Conservation (phyloP, 1,140 invertebrate species). For the Riptortus pedestris region DNA sequence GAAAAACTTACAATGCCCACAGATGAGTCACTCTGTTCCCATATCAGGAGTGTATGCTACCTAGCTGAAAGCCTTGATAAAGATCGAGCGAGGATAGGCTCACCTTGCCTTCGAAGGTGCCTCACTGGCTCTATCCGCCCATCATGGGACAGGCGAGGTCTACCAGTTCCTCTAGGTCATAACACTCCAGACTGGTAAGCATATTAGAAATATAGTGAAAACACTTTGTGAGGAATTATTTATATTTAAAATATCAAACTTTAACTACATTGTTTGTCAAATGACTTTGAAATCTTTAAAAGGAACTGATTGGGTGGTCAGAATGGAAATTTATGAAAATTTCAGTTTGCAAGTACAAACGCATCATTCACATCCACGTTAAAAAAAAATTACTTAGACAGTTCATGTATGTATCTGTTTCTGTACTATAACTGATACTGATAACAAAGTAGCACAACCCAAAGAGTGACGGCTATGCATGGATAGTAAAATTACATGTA, state of each 20-base stretch:
- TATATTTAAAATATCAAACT: background rate
- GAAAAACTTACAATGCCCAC: too few species aligned
- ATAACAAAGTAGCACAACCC: too few species aligned
- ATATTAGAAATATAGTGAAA: background rate
- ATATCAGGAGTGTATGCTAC: slow-evolving; percentile 61
- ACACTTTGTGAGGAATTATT: background rate
- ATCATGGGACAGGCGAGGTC: slow-evolving; percentile 34
- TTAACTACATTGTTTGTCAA: background rate
- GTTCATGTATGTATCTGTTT: too few species aligned
- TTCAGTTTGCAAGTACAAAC: too few species aligned
- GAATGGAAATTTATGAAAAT: too few species aligned
- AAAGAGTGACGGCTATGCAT: too few species aligned
- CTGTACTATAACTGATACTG: too few species aligned
- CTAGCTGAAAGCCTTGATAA: slow-evolving; percentile 51
- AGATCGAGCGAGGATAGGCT: slow-evolving; percentile 41
- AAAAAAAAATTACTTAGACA: too few species aligned
- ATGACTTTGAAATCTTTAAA: too few species aligned
- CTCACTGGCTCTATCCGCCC: slow-evolving; percentile 33
- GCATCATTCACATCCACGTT: too few species aligned
- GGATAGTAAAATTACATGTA: too few species aligned
- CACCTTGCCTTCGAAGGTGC: slow-evolving; percentile 56
- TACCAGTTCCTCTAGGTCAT: slow-evolving; percentile 45
- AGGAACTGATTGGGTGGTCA: too few species aligned
- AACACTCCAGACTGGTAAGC: slow-evolving; percentile 43
- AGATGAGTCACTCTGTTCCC: slow-evolving; percentile 59